Evolutionary conservation across 2,113 vertebrate species (phyloP).

Genomic region (Poicephalus gulielmi): DNA sequence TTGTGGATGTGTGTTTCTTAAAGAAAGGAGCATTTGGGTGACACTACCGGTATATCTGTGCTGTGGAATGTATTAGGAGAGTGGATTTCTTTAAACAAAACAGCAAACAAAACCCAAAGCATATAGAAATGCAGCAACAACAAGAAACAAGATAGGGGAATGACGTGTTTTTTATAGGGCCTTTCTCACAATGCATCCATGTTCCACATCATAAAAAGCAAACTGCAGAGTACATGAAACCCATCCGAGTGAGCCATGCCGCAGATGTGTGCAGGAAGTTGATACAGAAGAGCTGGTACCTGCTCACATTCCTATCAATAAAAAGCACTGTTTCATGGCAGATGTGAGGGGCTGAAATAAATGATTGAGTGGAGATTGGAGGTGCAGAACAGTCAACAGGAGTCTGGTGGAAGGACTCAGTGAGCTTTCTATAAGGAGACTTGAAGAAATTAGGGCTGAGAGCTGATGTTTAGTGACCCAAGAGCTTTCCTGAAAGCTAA

Average conservation of each 20-base stretch:
- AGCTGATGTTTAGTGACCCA: background rate
- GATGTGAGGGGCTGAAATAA: background rate
- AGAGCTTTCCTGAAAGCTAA: background rate
- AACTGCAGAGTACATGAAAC: background rate
- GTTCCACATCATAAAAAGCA: background rate
- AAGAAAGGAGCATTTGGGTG: background rate
- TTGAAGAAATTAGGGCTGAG: background rate
- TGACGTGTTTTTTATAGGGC: background rate
- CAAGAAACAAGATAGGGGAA: background rate
- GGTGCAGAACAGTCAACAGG: background rate
- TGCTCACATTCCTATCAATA: background rate
- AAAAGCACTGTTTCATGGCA: background rate
- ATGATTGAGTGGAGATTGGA: background rate
- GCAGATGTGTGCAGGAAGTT: background rate
- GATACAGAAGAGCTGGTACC: background rate
- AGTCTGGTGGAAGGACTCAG: background rate
- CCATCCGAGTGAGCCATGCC: rapidly evolving
- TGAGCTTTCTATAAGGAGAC: background rate
- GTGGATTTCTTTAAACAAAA: background rate
- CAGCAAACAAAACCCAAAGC: background rate
- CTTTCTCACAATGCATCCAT: background rate
- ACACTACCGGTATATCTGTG: background rate
- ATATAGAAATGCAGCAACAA: background rate
- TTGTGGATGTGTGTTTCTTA: background rate
- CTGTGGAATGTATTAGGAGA: background rate